phyloP scores from a whole-genome alignment of 1,140 invertebrate genomes.

The Ceratina calcarata region DNA sequence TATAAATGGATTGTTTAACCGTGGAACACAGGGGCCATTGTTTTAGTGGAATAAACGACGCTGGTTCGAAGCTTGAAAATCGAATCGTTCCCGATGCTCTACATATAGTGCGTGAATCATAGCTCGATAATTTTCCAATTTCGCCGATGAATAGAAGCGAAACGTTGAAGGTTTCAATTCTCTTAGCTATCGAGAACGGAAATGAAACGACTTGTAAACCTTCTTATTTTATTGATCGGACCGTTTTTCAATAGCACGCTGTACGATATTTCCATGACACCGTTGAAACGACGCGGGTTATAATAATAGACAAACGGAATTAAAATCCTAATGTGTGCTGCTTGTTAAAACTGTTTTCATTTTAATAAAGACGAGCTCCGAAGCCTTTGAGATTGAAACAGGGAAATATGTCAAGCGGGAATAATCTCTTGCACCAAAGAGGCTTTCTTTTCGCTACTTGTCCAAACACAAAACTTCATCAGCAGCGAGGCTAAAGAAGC shows the following conservation, averaged over 20 bases:
- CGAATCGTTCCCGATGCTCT: neutral
- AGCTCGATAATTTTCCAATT: constrained; percentile 36
- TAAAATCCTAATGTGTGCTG: neutral
- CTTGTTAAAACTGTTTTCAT: neutral
- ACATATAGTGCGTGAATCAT: neutral
- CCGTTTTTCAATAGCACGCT: neutral
- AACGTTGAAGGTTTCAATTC: constrained; percentile 20
- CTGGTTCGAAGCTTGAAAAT: constrained; percentile 23
- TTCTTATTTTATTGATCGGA: constrained; percentile 5
- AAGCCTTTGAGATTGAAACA: too few relatives aligned
- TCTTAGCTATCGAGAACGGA: neutral
- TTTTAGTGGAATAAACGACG: constrained; percentile 8
- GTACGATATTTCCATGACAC: neutral
- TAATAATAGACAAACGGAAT: neutral
- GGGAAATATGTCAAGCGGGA: too few relatives aligned
- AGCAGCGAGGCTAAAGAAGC: neutral
- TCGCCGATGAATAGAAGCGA: constrained; percentile 3
- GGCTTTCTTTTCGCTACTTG: too few relatives aligned
- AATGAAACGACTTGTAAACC: constrained; percentile 9
- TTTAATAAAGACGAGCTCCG: neutral
- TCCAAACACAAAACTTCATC: neutral
- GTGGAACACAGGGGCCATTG: neutral
- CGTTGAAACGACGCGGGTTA: neutral
- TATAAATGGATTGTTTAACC: neutral
- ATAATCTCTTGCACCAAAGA: too few relatives aligned